Evolutionary conservation across 1,140 invertebrate genomes (phyloP).

Genomic region (Drosophila sucinea): DNA sequence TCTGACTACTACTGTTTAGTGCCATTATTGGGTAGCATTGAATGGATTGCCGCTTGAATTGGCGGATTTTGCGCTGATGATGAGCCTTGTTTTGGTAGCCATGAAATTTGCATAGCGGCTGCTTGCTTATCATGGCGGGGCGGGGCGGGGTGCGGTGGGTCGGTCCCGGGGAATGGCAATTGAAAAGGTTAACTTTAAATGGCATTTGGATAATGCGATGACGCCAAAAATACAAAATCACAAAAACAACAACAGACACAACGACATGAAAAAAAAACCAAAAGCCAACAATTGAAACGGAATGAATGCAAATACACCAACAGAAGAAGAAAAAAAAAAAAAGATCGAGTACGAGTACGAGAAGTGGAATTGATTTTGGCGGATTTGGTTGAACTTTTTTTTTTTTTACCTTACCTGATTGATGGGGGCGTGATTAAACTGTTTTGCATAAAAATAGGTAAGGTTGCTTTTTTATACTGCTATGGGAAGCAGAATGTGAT

Average conservation of each 20-base stretch:
- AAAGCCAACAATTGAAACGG: slow-evolving; percentile 46
- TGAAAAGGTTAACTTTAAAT: slow-evolving; percentile 77
- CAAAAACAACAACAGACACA: slow-evolving; percentile 37
- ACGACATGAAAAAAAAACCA: slow-evolving; percentile 36
- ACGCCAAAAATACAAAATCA: slow-evolving; percentile 49
- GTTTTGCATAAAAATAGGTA: slow-evolving; percentile 62
- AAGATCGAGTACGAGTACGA: slow-evolving; percentile 27
- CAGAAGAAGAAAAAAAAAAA: slow-evolving; percentile 1
- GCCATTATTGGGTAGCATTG: slow-evolving; percentile 69
- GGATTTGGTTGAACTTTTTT: slow-evolving; percentile 45
- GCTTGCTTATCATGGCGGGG: slow-evolving; percentile 15
- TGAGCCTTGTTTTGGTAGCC: slow-evolving; percentile 69
- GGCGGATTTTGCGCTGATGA: slow-evolving; percentile 52
- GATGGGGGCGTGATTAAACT: slow-evolving; percentile 56
- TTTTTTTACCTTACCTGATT: slow-evolving; percentile 36
- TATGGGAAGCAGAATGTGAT: slow-evolving; percentile 34
- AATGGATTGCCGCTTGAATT: slow-evolving; percentile 64
- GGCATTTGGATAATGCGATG: slow-evolving; percentile 76
- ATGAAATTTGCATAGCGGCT: slow-evolving; percentile 73
- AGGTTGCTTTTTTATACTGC: slow-evolving; percentile 28
- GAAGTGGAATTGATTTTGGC: slow-evolving; percentile 50
- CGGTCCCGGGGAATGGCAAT: slow-evolving; percentile 38
- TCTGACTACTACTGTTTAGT: slow-evolving; percentile 1
- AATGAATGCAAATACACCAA: slow-evolving; percentile 10
- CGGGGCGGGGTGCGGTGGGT: no score